Evolutionary conservation across 2,888 invertebrate species (phyloP).

Genomic region (Patella ulyssiponensis): DNA sequence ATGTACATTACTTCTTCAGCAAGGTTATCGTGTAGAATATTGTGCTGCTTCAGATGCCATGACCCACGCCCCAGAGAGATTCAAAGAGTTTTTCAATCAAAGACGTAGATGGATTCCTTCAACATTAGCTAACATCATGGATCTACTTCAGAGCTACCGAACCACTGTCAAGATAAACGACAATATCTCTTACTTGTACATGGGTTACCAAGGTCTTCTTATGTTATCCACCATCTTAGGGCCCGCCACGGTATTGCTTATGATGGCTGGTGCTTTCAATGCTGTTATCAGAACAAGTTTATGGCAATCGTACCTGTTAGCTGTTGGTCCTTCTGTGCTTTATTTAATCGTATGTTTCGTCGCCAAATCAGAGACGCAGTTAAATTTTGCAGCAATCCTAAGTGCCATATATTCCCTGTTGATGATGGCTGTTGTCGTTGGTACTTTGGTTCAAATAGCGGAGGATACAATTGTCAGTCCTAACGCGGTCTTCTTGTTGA

Average conservation of each 20-base stretch:
- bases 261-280: conserved; percentile 68
- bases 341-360: conserved; percentile 65
- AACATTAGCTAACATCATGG: conserved; percentile 98
- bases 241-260: conserved; percentile 68
- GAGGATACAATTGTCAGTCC: conserved; percentile 64
- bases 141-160: conserved; percentile 86
- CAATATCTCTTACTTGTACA: conserved; percentile 83
- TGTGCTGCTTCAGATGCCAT: conserved; percentile 98
- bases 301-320: conserved; percentile 61
- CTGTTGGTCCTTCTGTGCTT: conserved; percentile 58
- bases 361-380: conserved; percentile 57
- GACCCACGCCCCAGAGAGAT: conserved; percentile 94
- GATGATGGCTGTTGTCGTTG: conserved; percentile 70
- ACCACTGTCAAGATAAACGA: conserved; percentile 96
- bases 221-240: conserved; percentile 50
- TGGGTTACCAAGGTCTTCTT: conserved; percentile 59
- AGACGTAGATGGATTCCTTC: conserved; percentile 98
- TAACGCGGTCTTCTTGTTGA: conserved; percentile 65
- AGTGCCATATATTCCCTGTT: conserved; percentile 63
- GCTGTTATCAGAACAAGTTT: conserved; percentile 60
- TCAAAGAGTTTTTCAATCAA: conserved; percentile 98
- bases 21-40: conserved; percentile 98
- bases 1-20: conserved; percentile 92
- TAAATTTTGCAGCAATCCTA: conserved; percentile 62
- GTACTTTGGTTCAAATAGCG: conserved; percentile 58